Conservation (phyloP, 2,888 invertebrate species). For the Orthosia incerta region DNA sequence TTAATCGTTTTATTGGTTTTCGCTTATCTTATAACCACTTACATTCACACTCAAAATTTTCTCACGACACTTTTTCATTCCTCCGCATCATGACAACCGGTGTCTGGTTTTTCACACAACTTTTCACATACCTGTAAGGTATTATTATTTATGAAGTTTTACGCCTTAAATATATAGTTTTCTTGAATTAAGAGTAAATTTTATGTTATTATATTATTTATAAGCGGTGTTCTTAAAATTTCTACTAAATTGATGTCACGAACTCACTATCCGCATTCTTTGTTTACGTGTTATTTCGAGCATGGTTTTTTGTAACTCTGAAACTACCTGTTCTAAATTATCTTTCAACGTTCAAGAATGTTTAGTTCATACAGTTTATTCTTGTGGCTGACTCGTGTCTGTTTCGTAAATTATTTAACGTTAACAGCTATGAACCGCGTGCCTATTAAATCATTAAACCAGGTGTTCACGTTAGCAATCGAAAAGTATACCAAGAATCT, state of each 20-base stretch:
- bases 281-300: constrained; percentile 51
- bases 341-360: constrained; percentile 32
- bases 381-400: constrained; percentile 51
- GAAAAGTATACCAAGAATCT: constrained; percentile 58
- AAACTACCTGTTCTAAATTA: constrained; percentile 46
- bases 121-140: not conserved
- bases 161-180: not conserved
- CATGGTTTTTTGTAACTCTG: constrained; percentile 40
- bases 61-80: not conserved
- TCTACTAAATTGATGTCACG: constrained; percentile 20
- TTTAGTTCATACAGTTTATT: constrained; percentile 59
- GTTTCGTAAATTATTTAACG: constrained; percentile 63
- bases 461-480: constrained; percentile 64
- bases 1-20: not conserved
- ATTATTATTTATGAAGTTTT: not conserved
- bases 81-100: not conserved
- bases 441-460: constrained; percentile 71
- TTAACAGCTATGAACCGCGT: constrained; percentile 48
- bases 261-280: constrained; percentile 46
- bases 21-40: not conserved
- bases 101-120: not conserved
- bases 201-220: not conserved
- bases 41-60: not conserved
- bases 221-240: not conserved
- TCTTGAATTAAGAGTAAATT: not conserved